These are phyloP conservation scores for Podarcis raffonei DNA, from an alignment of 2,113 vertebrate species.

Conservation along the genomic window DNA sequence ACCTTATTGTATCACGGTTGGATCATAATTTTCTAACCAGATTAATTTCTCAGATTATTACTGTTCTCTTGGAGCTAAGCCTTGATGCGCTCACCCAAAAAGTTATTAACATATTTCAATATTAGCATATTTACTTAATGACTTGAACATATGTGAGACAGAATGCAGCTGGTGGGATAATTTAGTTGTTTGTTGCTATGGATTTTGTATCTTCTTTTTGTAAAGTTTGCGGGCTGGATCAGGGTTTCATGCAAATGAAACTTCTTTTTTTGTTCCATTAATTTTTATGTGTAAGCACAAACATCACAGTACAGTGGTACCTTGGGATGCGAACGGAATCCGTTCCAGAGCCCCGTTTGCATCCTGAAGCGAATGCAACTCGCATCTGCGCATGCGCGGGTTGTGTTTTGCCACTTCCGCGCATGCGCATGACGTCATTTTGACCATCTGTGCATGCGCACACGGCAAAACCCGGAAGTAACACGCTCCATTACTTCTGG, in stretches of 20 bases:
- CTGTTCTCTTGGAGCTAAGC: constrained; percentile 32
- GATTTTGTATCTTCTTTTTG: constrained; percentile 19
- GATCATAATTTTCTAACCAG: constrained; percentile 23
- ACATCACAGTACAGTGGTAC: no score
- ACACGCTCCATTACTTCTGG: no score
- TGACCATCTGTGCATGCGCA: no score
- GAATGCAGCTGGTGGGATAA: constrained; percentile 35
- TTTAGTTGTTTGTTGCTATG: constrained; percentile 40
- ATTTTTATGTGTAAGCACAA: background rate
- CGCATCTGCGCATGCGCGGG: no score
- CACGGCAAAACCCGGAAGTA: no score
- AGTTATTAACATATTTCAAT: constrained; percentile 51
- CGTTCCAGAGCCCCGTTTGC: no score
- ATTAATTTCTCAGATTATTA: constrained; percentile 27
- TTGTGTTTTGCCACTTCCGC: no score
- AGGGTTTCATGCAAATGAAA: background rate
- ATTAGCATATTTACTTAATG: constrained; percentile 38
- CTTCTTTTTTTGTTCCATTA: background rate
- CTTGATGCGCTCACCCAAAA: constrained; percentile 43
- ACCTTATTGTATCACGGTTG: constrained; percentile 24
- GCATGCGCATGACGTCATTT: no score
- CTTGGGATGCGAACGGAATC: no score
- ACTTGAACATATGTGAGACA: constrained; percentile 38
- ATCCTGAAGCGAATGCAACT: no score
- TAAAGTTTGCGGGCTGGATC: background rate